Conservation (phyloP, 2,888 invertebrate genomes). For the Scelioninae gen. 2 region DNA sequence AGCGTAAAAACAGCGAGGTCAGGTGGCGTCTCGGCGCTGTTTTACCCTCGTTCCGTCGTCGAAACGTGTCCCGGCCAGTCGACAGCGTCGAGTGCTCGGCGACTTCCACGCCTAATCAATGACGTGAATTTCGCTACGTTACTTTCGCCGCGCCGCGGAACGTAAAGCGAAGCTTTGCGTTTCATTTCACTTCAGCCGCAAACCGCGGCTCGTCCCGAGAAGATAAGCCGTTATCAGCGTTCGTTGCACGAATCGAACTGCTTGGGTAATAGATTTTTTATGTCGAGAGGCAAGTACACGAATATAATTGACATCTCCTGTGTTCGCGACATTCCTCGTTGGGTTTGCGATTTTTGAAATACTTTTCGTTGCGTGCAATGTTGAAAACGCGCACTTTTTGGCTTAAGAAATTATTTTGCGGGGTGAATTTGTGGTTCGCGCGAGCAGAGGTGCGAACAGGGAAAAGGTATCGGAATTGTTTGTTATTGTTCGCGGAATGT, state of each 20-base stretch:
- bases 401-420: too few species aligned
- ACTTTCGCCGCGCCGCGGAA: too few species aligned
- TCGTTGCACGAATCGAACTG: not conserved
- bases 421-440: too few species aligned
- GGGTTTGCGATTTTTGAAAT: too few species aligned
- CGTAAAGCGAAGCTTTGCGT: too few species aligned
- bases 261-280: slow-evolving; percentile 21
- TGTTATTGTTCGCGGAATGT: too few species aligned
- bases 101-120: slow-evolving; percentile 49
- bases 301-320: too few species aligned
- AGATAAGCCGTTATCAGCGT: not conserved
- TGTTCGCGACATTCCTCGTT: too few species aligned
- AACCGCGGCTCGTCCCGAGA: not conserved
- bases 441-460: too few species aligned
- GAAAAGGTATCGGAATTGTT: too few species aligned
- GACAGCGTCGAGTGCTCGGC: slow-evolving; percentile 29
- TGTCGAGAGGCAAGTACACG: slow-evolving; percentile 26
- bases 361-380: too few species aligned
- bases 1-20: slow-evolving; percentile 64
- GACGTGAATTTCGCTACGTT: slow-evolving; percentile 26
- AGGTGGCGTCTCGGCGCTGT: slow-evolving; percentile 50
- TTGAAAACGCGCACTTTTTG: too few species aligned
- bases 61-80: slow-evolving; percentile 33
- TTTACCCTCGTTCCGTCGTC: slow-evolving; percentile 39
- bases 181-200: slow-evolving; percentile 3